These are phyloP conservation scores for Oceanites oceanicus DNA, from an alignment of 2,113 vertebrate species.

Conservation along the genomic window DNA sequence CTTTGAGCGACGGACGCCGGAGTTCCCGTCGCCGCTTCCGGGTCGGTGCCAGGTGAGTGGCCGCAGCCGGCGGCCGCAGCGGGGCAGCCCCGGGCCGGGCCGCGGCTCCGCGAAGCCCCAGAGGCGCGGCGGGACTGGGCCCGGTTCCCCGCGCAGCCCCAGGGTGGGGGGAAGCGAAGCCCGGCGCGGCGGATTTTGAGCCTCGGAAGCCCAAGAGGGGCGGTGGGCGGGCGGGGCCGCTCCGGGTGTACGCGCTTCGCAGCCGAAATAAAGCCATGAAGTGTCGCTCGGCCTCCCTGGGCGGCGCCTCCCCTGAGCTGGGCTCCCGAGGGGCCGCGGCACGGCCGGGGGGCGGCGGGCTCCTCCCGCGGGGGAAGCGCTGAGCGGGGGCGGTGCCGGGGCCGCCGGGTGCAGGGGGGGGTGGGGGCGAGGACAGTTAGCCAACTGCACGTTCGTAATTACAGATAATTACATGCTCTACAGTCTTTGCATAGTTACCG, in stretches of 20 bases:
- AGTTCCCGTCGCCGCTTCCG: not conserved
- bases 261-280: not conserved
- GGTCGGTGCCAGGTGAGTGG: not conserved
- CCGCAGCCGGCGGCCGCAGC: not conserved
- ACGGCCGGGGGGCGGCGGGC: not conserved
- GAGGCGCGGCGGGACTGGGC: not conserved
- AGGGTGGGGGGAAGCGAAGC: too few relatives aligned
- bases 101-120: not conserved
- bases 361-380: not conserved
- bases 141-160: not conserved
- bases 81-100: not conserved
- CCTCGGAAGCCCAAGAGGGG: not conserved
- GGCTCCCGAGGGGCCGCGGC: not conserved
- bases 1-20: fast-evolving
- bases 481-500: fast-evolving
- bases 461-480: fast-evolving
- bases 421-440: not conserved
- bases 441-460: fast-evolving
- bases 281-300: not conserved
- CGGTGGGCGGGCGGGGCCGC: not conserved
- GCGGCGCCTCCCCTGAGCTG: too few relatives aligned
- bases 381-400: too few relatives aligned
- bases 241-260: not conserved
- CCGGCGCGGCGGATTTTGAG: not conserved
- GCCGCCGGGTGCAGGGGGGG: too few relatives aligned